Percentiles rank a stretch among this genome's conserved stretches.
These are phyloP conservation scores for Prinia subflava DNA, from an alignment of 2,113 vertebrate genomes.

Conservation along the genomic window DNA sequence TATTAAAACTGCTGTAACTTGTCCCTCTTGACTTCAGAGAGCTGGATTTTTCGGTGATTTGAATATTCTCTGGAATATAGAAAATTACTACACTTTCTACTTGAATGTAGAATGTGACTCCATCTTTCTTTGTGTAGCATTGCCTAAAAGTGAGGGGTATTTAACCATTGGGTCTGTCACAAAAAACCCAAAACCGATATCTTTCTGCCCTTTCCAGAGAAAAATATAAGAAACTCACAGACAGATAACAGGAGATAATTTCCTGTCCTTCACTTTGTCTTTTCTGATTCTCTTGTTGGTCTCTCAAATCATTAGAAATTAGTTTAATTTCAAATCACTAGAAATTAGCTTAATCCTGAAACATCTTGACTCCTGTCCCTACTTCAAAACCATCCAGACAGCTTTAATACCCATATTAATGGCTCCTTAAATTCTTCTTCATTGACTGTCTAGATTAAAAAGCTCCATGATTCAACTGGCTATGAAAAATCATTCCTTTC, in stretches of 20 bases:
- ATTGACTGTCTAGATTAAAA: neutral
- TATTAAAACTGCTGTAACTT: neutral
- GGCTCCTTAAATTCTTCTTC: neutral
- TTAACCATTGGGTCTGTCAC: neutral
- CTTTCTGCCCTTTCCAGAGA: neutral
- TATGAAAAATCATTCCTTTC: neutral
- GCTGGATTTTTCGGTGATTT: accelerated
- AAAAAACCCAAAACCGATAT: neutral
- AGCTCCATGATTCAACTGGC: neutral
- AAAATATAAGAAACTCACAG: neutral
- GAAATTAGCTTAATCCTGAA: neutral
- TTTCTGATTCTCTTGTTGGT: neutral
- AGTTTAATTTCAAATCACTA: neutral
- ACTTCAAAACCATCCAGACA: neutral
- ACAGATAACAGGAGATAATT: neutral
- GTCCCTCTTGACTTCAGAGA: neutral
- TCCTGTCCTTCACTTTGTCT: neutral
- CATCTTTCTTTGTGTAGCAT: neutral
- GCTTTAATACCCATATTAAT: neutral
- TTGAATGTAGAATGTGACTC: neutral
- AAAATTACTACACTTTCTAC: neutral
- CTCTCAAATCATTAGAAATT: neutral
- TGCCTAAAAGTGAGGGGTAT: neutral
- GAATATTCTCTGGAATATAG: neutral
- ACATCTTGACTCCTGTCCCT: neutral